These are phyloP conservation scores for Pyrgilauda ruficollis DNA, from an alignment of 2,113 vertebrate genomes.

Conservation along the genomic window DNA sequence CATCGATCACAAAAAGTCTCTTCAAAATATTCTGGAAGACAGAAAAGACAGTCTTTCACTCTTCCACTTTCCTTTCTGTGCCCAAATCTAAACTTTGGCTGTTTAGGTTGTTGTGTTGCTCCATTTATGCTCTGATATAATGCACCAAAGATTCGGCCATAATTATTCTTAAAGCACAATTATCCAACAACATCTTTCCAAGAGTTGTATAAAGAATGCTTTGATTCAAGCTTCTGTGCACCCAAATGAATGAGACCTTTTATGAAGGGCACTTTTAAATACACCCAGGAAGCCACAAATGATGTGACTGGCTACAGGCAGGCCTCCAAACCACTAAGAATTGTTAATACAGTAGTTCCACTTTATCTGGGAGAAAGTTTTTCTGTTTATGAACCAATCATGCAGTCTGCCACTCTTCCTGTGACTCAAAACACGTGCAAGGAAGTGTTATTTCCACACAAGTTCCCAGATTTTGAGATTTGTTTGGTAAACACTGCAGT, in stretches of 20 bases:
- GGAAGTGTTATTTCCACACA: conserved; percentile 1
- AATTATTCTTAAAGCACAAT: conserved; percentile 17
- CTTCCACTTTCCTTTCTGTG: not conserved
- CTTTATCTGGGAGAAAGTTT: conserved; percentile 31
- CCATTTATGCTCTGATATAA: not conserved
- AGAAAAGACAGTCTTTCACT: not conserved
- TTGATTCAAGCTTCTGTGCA: conserved; percentile 24
- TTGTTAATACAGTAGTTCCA: not conserved
- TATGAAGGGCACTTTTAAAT: conserved; percentile 5
- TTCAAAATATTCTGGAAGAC: not conserved
- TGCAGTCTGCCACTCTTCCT: not conserved
- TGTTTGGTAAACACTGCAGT: not conserved
- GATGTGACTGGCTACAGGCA: conserved; percentile 2
- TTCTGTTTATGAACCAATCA: not conserved
- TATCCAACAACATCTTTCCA: conserved; percentile 26
- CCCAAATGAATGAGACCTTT: conserved; percentile 50
- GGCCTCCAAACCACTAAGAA: not conserved
- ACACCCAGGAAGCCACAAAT: conserved; percentile 31
- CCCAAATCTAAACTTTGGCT: not conserved
- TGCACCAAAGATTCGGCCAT: not conserved
- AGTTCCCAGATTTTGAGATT: not conserved
- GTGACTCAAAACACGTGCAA: conserved; percentile 36
- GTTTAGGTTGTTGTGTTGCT: not conserved
- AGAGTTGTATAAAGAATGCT: conserved; percentile 19
- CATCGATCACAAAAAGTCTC: not conserved